These are phyloP conservation scores for Channa argus DNA, from an alignment of 2,113 vertebrate species.

Conservation along the genomic window DNA sequence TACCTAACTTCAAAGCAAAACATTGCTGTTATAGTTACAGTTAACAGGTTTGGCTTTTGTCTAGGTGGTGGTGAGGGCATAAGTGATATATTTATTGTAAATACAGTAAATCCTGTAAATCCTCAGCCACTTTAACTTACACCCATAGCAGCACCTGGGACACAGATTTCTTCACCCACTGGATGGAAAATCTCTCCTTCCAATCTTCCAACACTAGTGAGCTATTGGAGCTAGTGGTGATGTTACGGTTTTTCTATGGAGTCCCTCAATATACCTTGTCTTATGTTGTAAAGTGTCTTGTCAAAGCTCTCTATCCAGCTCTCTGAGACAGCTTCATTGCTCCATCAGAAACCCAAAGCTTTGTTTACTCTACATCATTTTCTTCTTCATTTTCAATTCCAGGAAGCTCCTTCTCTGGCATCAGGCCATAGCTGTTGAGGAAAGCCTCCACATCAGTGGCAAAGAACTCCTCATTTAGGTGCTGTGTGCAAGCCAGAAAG, in stretches of 20 bases:
- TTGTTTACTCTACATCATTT: conserved; percentile 85
- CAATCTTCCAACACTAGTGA: conserved; percentile 35
- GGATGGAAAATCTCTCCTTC: background rate
- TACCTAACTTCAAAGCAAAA: too few relatives aligned
- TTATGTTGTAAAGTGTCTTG: conserved; percentile 29
- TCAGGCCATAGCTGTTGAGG: conserved; percentile 94
- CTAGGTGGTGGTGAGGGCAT: too few relatives aligned
- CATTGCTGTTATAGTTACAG: too few relatives aligned
- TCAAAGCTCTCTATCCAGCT: background rate
- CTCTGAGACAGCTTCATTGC: conserved; percentile 6
- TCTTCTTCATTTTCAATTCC: conserved; percentile 77
- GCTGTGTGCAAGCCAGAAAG: conserved; percentile 90
- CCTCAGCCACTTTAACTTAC: conserved; percentile 5
- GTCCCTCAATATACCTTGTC: conserved; percentile 20
- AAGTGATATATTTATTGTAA: background rate
- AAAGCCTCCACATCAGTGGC: conserved; percentile 94
- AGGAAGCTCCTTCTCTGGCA: conserved; percentile 89
- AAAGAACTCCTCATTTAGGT: conserved; percentile 93
- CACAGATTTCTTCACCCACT: background rate
- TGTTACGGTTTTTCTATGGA: conserved; percentile 14
- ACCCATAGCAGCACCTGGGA: background rate
- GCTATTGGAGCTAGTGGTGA: conserved; percentile 50
- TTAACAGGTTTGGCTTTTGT: too few relatives aligned
- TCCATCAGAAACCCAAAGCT: conserved; percentile 11
- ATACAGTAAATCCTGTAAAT: background rate